Evolutionary conservation across 2,113 vertebrate species (phyloP), one percentile per base, ranked within the genome.

Genomic region (Rostratula benghalensis): DNA sequence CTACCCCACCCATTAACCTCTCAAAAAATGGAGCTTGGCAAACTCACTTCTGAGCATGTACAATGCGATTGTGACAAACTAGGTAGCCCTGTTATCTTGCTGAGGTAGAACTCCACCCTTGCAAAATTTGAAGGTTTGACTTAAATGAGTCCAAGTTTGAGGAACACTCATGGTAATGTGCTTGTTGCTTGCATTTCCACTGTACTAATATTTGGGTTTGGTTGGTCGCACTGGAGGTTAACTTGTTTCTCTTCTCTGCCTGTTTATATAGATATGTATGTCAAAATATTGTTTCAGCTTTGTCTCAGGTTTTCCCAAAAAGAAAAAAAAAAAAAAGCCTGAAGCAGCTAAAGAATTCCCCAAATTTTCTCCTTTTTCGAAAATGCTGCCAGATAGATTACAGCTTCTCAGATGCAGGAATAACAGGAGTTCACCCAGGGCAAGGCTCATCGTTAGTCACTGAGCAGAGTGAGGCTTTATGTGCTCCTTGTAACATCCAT

Each of bases 271-370:
- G 37, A 56, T 39, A 22, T 1, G 17, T 22, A 31, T 53, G 15
- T 61, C 22, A 54, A 65, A 94, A 64, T 87, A 63, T 17, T 76
- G 17, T 53, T 93, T 89, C 43, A 71, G 45, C 11, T 89, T 93
- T 65, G 15, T 53, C 33, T 86, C 27, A 48, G 19, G 28, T 67
- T 73, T 53, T 48, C 45, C 27, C 27, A 6, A 3, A 7, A 41
- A 35, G 39, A 39, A 39, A 39, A 39, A 39, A 39, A 39, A 3
- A 17, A 51, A 35, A 33, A 53, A 23, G 6, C 27, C 9, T 31
- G 60, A 89, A 78, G 28, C 4, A 30, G 7, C 30, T 73, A 7
- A 70, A 78, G 11, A 71, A 39, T 46, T 61, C 6, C 16, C 13
- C 7, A 11, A 10, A 41, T 37, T 70, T 59, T 70, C 28, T 87